Evolutionary conservation across 2,113 vertebrate genomes (phyloP).

Genomic region (Paedocypris sp.): DNA sequence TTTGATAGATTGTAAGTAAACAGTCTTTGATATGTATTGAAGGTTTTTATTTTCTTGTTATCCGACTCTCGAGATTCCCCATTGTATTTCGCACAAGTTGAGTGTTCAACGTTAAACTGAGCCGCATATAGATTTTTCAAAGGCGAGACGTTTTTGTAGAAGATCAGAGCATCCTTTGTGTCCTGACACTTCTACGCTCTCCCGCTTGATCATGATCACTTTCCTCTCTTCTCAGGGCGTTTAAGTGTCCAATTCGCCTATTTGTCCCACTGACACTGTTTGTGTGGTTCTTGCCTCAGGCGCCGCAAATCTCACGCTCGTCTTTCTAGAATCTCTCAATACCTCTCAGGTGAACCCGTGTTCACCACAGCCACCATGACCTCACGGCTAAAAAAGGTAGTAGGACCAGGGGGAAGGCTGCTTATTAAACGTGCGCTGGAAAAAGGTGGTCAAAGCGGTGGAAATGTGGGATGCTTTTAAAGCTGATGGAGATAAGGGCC

Average conservation of each 20-base stretch:
- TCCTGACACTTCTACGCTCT: conserved; percentile 36
- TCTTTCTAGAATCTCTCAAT: conserved; percentile 40
- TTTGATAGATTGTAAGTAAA: too few species aligned
- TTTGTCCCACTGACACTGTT: neutral
- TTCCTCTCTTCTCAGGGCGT: conserved; percentile 10
- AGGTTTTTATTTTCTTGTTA: too few species aligned
- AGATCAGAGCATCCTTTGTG: conserved; percentile 30
- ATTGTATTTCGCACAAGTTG: too few species aligned
- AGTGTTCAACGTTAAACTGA: too few species aligned
- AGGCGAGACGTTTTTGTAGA: conserved; percentile 47
- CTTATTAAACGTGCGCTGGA: conserved; percentile 64
- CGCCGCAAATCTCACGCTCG: neutral
- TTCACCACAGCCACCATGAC: conserved; percentile 41
- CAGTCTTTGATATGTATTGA: too few species aligned
- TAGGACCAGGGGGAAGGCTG: conserved; percentile 26
- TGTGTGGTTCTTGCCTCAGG: neutral
- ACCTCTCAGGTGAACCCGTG: conserved; percentile 41
- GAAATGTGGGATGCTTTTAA: conserved; percentile 86
- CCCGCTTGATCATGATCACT: conserved; percentile 38
- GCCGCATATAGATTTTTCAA: conserved; percentile 56
- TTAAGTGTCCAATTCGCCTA: neutral
- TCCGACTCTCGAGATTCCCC: too few species aligned
- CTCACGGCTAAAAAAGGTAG: conserved; percentile 30
- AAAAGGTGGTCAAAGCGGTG: conserved; percentile 71
- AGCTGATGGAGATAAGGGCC: conserved; percentile 83